Evolutionary conservation across 2,113 vertebrate genomes (phyloP).

Genomic region (Stegostoma tigrinum): DNA sequence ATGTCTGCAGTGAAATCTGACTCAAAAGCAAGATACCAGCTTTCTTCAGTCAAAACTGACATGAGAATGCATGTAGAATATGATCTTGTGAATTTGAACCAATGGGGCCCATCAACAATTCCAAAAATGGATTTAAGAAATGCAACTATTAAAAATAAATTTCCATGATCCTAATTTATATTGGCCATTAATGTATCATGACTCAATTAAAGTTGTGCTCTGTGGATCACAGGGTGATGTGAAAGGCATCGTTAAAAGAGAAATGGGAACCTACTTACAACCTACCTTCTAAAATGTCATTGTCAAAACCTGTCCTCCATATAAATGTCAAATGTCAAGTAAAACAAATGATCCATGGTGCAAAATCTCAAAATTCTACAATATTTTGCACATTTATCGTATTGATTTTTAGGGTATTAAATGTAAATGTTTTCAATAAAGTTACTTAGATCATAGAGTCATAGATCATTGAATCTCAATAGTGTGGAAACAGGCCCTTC

Average conservation of each 20-base stretch:
- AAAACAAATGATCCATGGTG: not conserved
- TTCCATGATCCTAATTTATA: not conserved
- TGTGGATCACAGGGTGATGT: not conserved
- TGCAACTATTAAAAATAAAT: not conserved
- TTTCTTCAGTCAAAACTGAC: not conserved
- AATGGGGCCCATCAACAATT: not conserved
- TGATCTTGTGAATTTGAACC: not conserved
- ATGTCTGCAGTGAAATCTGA: not conserved
- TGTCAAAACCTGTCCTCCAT: not conserved
- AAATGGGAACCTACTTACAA: not conserved
- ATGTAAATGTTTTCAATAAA: not conserved
- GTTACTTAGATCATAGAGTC: too few relatives aligned
- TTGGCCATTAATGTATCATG: not conserved
- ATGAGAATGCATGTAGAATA: not conserved
- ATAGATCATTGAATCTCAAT: too few relatives aligned
- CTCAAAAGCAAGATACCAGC: not conserved
- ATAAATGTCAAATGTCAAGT: not conserved
- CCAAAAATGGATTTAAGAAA: not conserved
- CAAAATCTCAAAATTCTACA: not conserved
- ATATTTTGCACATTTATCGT: not conserved
- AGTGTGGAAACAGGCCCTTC: too few relatives aligned
- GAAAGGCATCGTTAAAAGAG: not conserved
- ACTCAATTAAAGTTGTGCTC: not conserved
- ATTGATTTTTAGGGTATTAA: not conserved
- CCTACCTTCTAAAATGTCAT: not conserved